Evolutionary conservation across 37 sponge, comb jelly and placozoan species (phyloP).

Genomic region (Hexactinellida sp.): DNA sequence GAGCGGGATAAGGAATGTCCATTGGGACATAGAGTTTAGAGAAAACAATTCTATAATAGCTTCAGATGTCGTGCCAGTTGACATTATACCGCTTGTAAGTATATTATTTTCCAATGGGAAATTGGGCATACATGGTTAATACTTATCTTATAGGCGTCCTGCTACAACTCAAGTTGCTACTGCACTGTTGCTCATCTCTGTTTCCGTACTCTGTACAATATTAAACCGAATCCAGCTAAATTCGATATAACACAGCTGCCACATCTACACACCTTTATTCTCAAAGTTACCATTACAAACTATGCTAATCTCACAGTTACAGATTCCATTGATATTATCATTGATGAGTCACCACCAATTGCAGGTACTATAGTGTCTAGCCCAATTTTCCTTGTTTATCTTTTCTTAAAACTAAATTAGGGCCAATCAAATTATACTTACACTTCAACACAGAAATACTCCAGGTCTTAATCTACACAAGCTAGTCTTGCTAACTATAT

Average conservation of each 20-base stretch:
- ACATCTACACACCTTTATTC: background rate
- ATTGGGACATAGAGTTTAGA: background rate
- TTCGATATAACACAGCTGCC: background rate
- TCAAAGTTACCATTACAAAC: background rate
- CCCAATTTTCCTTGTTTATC: too few species aligned
- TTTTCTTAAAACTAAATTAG: too few species aligned
- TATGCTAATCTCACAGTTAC: background rate
- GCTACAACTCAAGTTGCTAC: too few species aligned
- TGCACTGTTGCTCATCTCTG: background rate
- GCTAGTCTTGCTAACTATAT: too few species aligned
- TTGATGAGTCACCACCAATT: background rate
- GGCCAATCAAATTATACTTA: too few species aligned
- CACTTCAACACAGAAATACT: too few species aligned
- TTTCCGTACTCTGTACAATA: background rate
- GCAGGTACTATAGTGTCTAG: background rate
- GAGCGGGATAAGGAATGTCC: background rate
- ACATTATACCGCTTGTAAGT: background rate
- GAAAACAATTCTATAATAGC: background rate
- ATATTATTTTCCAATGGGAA: background rate
- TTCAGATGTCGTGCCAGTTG: background rate
- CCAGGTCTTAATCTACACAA: too few species aligned
- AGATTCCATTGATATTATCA: background rate
- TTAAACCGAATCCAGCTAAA: background rate
- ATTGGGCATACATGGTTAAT: background rate
- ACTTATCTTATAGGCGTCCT: too few species aligned